A percentile compares a stretch with the other conserved stretches of the same genome.
Conservation (phyloP, 2,888 invertebrate genomes). For the Ichneumoninae sp. region DNA sequence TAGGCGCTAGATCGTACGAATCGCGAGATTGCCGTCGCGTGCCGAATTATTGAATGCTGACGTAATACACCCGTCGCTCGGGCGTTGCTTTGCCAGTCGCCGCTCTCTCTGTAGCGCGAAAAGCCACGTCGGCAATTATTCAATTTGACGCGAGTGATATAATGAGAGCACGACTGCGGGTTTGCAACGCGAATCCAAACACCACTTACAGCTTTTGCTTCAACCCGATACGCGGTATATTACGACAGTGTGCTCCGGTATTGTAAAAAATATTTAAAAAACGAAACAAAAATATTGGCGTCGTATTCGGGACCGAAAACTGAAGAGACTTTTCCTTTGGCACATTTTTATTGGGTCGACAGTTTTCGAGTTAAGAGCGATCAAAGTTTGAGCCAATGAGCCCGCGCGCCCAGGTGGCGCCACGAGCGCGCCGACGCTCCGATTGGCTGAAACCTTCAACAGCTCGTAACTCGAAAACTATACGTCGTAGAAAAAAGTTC, state of each 20-base stretch:
- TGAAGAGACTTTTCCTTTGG: neutral
- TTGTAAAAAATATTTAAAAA: neutral
- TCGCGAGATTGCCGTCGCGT: conserved; percentile 81
- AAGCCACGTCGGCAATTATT: conserved; percentile 78
- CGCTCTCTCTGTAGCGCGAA: conserved; percentile 57
- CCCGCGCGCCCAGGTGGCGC: neutral
- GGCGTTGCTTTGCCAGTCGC: conserved; percentile 66
- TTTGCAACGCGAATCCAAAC: conserved; percentile 74
- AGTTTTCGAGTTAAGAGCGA: neutral
- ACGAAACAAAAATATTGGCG: conserved; percentile 57
- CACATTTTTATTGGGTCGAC: neutral
- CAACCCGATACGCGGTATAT: neutral
- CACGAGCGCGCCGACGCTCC: neutral
- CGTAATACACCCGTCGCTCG: conserved; percentile 74
- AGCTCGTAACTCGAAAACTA: neutral
- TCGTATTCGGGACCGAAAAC: neutral
- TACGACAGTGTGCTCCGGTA: neutral
- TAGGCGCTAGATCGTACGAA: conserved; percentile 36
- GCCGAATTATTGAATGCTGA: conserved; percentile 83
- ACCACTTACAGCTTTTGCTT: conserved; percentile 47
- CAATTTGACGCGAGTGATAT: conserved; percentile 74
- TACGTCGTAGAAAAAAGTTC: neutral
- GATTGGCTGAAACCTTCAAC: neutral
- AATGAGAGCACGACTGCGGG: conserved; percentile 55
- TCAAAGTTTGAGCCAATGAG: conserved; percentile 7